These are phyloP conservation scores for Corythoichthys intestinalis DNA, from an alignment of 2,113 vertebrate genomes.

Conservation along the genomic window DNA sequence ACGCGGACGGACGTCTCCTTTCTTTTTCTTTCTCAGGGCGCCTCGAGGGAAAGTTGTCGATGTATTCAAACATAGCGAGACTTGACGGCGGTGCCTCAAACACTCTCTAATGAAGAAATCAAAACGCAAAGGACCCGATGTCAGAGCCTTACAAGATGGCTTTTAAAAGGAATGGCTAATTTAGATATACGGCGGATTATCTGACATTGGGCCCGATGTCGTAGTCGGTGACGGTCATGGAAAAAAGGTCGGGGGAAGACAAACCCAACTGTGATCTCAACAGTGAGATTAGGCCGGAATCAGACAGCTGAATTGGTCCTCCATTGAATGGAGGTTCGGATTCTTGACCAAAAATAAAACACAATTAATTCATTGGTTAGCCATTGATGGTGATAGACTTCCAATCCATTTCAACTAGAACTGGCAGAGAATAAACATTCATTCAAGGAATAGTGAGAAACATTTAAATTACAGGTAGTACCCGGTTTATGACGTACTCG, in stretches of 20 bases:
- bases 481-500: too few relatives aligned
- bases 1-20: conserved; percentile 39
- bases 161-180: not conserved
- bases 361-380: not conserved
- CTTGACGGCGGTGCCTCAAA: conserved; percentile 66
- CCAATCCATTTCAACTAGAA: not conserved
- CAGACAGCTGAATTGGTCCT: conserved; percentile 36
- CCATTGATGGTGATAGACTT: not conserved
- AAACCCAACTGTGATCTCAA: conserved; percentile 67
- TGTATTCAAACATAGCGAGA: conserved; percentile 57
- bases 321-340: conserved; percentile 47
- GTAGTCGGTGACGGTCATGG: conserved; percentile 74
- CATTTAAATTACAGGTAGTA: too few relatives aligned
- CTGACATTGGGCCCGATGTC: conserved; percentile 68
- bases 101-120: conserved; percentile 50
- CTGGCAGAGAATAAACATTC: too few relatives aligned
- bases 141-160: not conserved
- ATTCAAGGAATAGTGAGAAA: too few relatives aligned
- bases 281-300: conserved; percentile 56
- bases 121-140: not conserved
- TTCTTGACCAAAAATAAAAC: conserved; percentile 53
- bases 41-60: conserved; percentile 73
- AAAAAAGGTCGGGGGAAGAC: conserved; percentile 67
- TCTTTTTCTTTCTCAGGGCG: conserved; percentile 64
- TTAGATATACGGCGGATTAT: not conserved